Evolutionary conservation across 1,140 invertebrate genomes (phyloP), one percentile per base, ranked within the genome.

Genomic region (Trissolcus basalis): DNA sequence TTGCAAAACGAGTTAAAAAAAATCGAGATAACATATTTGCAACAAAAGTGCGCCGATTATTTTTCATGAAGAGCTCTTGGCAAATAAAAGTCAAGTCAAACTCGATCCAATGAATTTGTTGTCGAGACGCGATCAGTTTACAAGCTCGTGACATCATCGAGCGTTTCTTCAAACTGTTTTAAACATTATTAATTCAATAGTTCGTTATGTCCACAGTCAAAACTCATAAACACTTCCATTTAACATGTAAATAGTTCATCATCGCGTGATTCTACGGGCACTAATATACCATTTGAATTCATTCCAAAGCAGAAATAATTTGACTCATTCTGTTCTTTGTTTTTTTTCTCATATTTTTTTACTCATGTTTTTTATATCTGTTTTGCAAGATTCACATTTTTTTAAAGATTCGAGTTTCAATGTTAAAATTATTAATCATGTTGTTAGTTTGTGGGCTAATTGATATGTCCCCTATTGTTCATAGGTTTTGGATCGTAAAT

Each of bases 61-160:
- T n/a, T n/a, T n/a, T n/a, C n/a, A n/a, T n/a, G n/a, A 39, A n/a
- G 36, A 39, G 9, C 36, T 3, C 1, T 39, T 39, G 36, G n/a
- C n/a, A 39, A 49, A 49, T 60, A 49, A 60, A 27, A 60, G 5
- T 60, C 10, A 14, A 27, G 19, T 39, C 32, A 58, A 60, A 16
- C n/a, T 49, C 49, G 27, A 60, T 60, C 19, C 35, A 35, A 60
- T 60, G 43, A 55, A 65, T 49, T 56, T 56, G 19, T 55, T 56
- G 61, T 56, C 45, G 53, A 54, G 60, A 36, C 12, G 50, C 43
- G 43, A 65, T 65, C 45, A 65, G 35, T 41, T 65, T 56, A 43
- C 35, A 43, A 13, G 51, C 49, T 27, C 19, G 53, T 65, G 61
- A 65, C 53, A 65, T 65, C 61, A 65, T 49, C 51, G 55, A 56